Percentiles rank a stretch among this genome's conserved stretches.
phyloP scores from a whole-genome alignment of 2,888 invertebrate species.

The Physocephala rufipes region DNA sequence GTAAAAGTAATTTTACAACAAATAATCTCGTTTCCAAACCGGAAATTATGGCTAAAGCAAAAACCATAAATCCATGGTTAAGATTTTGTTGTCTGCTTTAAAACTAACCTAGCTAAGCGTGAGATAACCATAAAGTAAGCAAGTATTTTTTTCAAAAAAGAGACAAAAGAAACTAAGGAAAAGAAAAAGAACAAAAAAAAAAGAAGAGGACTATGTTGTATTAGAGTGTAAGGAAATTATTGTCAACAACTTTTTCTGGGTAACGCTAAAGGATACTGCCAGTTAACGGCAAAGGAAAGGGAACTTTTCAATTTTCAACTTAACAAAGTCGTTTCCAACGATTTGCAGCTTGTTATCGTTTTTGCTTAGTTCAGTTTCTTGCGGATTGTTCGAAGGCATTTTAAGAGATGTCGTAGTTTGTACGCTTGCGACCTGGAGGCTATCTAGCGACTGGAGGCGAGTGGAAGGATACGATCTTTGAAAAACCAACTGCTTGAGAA shows the following conservation, averaged over 20 bases:
- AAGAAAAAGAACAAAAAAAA: background rate
- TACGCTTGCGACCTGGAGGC: background rate
- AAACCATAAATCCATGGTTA: background rate
- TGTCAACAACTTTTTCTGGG: slow-evolving; percentile 9
- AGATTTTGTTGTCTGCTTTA: background rate
- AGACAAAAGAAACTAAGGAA: slow-evolving; percentile 2
- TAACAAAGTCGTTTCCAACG: slow-evolving; percentile 35
- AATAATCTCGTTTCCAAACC: background rate
- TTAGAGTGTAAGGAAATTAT: slow-evolving; percentile 13
- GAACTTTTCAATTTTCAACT: slow-evolving; percentile 35
- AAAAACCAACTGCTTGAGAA: background rate
- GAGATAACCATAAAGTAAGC: slow-evolving; percentile 27
- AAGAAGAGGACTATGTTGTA: background rate
- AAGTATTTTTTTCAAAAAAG: slow-evolving; percentile 20
- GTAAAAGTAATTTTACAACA: background rate
- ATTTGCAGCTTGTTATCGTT: slow-evolving; percentile 15
- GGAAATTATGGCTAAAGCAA: background rate
- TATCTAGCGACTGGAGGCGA: background rate
- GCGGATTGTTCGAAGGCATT: slow-evolving; percentile 3
- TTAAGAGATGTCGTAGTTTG: background rate
- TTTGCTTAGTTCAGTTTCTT: slow-evolving; percentile 4
- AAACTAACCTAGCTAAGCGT: background rate
- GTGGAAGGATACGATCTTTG: background rate
- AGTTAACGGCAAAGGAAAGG: background rate
- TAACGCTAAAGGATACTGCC: slow-evolving; percentile 2